Conservation (phyloP, 1,140 invertebrate genomes). For the Triops longicaudatus region DNA sequence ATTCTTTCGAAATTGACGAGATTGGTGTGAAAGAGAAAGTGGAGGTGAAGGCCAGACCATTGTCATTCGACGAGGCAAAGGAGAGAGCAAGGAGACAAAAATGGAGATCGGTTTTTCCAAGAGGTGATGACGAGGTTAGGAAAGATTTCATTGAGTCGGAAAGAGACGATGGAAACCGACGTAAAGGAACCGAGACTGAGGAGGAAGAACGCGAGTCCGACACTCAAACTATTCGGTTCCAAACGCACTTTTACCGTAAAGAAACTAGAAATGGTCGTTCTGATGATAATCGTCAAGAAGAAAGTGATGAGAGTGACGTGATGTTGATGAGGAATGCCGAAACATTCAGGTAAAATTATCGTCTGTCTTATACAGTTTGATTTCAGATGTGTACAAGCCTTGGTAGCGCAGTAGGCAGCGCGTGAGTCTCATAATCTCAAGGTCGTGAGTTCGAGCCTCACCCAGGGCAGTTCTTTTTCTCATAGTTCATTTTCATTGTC, state of each 20-base stretch:
- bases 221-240: no score
- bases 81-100: background rate
- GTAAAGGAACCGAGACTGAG: no score
- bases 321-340: no score
- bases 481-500: background rate
- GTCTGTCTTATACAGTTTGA: slow-evolving; percentile 27
- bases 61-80: background rate
- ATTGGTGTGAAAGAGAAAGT: slow-evolving; percentile 24
- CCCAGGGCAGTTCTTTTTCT: slow-evolving; percentile 63
- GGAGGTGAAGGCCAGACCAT: slow-evolving; percentile 20
- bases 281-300: no score
- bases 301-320: no score
- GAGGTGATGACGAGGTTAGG: no score
- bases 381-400: slow-evolving; percentile 43
- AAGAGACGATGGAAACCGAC: no score
- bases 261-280: no score
- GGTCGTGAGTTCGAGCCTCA: slow-evolving; percentile 95
- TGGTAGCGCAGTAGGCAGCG: slow-evolving; percentile 88
- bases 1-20: slow-evolving; percentile 31
- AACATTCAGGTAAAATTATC: background rate
- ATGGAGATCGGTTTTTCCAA: background rate
- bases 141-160: no score
- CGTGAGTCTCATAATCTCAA: slow-evolving; percentile 96
- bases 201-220: no score
- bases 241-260: no score